Evolutionary conservation across 1,140 invertebrate species (phyloP).

Genomic region (Drosophila santomea): DNA sequence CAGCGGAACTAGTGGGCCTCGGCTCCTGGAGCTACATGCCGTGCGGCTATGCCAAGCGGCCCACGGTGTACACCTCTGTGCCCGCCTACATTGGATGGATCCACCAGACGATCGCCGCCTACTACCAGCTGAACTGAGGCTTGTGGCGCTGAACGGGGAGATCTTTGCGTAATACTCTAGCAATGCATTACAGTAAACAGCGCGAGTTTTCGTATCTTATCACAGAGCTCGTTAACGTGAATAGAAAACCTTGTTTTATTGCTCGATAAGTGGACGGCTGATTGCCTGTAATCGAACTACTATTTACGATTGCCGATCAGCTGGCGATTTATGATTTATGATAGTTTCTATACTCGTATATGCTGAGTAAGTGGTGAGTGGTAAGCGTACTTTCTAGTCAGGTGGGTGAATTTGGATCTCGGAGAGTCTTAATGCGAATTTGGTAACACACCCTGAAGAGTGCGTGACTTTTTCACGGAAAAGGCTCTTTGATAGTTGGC

Average conservation of each 20-base stretch:
- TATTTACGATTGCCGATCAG: conserved; percentile 40
- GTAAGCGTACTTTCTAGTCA: not conserved
- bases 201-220: conserved; percentile 41
- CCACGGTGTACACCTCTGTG: conserved; percentile 90
- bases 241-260: conserved; percentile 44
- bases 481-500: not conserved
- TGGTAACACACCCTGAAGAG: conserved; percentile 22
- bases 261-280: conserved; percentile 43
- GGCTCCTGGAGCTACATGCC: conserved; percentile 92
- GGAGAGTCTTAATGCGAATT: conserved; percentile 1
- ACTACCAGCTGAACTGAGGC: conserved; percentile 61
- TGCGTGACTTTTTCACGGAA: not conserved
- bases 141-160: not conserved
- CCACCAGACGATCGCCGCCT: conserved; percentile 82
- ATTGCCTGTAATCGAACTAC: conserved; percentile 40
- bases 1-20: conserved; percentile 86
- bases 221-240: conserved; percentile 23
- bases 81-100: conserved; percentile 88
- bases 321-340: conserved; percentile 33
- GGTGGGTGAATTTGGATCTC: conserved; percentile 1
- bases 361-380: conserved; percentile 19
- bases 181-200: conserved; percentile 40
- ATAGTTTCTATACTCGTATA: conserved; percentile 7
- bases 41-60: conserved; percentile 87
- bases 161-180: conserved; percentile 62